Conservation (phyloP, 2,797 vertebrate species). For the Garrulus glandarius region DNA sequence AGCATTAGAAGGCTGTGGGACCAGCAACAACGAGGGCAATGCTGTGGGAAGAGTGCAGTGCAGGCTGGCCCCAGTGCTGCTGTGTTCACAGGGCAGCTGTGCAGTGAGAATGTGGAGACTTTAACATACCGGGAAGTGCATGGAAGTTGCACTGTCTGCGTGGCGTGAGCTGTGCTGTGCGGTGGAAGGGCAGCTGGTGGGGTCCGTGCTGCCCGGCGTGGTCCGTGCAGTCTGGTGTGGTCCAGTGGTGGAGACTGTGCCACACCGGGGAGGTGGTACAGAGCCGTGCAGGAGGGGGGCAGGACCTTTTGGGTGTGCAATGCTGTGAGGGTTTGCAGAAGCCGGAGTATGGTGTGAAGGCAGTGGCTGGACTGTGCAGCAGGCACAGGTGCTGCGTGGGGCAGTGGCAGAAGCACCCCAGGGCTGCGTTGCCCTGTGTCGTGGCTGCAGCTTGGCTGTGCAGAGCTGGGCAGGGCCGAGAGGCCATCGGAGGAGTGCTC, state of each 20-base stretch:
- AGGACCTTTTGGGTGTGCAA: neutral
- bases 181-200: neutral
- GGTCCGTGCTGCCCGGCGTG: fast-evolving
- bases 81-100: neutral
- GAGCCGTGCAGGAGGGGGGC: neutral
- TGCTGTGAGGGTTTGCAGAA: neutral
- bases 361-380: neutral
- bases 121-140: fast-evolving
- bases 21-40: neutral
- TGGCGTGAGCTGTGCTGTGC: neutral
- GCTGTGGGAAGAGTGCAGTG: neutral
- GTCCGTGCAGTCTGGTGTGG: no score
- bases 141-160: neutral
- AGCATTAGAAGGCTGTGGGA: neutral
- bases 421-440: neutral
- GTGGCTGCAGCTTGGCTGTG: neutral
- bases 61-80: neutral
- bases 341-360: fast-evolving
- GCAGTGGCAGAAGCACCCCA: neutral
- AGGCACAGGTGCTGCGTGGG: neutral
- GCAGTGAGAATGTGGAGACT: neutral
- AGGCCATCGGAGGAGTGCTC: neutral
- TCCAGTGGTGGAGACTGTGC: neutral
- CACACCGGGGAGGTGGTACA: no score
- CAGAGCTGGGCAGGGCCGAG: neutral